Evolutionary conservation across 2,113 vertebrate genomes (phyloP).

Genomic region (Phodopus roborovskii): DNA sequence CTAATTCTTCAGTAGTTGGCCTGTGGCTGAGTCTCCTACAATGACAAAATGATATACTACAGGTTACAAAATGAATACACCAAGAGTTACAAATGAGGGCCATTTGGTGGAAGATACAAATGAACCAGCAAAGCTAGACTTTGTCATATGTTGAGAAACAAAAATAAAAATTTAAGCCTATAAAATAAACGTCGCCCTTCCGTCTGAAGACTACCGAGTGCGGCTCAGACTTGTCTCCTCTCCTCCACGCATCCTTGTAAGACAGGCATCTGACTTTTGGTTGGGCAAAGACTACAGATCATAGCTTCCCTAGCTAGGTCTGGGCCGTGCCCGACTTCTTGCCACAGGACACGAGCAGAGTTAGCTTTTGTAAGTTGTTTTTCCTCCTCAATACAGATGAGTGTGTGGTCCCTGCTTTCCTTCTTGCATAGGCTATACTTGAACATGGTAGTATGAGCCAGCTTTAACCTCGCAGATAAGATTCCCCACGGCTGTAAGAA

Average conservation of each 20-base stretch:
- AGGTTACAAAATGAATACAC: constrained; percentile 68
- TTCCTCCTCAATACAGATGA: neutral
- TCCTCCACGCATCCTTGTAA: neutral
- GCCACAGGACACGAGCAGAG: neutral
- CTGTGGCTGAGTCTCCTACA: constrained; percentile 96
- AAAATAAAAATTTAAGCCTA: constrained; percentile 3
- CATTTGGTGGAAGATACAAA: neutral
- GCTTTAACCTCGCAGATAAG: neutral
- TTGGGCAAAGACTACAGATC: neutral
- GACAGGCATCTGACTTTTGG: neutral
- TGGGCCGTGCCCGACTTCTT: neutral
- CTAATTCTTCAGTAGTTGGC: constrained; percentile 96
- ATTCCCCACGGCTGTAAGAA: neutral
- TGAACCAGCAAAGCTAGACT: neutral
- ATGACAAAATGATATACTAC: constrained; percentile 68
- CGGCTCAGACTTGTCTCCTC: neutral
- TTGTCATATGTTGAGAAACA: constrained; percentile 28
- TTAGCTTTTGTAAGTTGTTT: neutral
- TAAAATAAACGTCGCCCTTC: neutral
- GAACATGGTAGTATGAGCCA: neutral
- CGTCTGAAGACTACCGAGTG: neutral
- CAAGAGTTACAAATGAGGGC: constrained; percentile 64
- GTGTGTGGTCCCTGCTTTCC: neutral
- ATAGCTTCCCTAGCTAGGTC: neutral
- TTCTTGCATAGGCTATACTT: neutral